Evolutionary conservation across 1,140 invertebrate species (phyloP).

Genomic region (Zaprionus gabonicus): DNA sequence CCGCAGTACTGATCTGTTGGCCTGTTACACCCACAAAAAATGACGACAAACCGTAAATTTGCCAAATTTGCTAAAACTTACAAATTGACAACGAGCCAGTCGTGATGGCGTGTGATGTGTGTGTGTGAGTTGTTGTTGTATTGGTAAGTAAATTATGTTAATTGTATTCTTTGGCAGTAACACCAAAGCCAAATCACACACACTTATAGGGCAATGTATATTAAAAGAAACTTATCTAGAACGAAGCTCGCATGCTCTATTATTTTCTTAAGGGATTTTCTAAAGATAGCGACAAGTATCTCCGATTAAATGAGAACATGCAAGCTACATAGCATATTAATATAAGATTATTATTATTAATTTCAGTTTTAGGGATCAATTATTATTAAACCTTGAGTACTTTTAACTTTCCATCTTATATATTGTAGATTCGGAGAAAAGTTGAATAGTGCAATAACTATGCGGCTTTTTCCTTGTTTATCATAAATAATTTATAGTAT

Average conservation of each 20-base stretch:
- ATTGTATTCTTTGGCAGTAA: conserved; percentile 75
- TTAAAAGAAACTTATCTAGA: not conserved
- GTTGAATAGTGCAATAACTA: no score
- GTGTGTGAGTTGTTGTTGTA: conserved; percentile 42
- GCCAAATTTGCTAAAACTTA: conserved; percentile 74
- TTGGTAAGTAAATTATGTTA: conserved; percentile 79
- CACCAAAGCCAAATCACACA: conserved; percentile 41
- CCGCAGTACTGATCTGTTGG: no score
- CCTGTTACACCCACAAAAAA: conserved; percentile 2
- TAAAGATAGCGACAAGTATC: no score
- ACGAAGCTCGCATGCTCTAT: not conserved
- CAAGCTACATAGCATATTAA: no score
- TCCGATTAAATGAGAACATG: no score
- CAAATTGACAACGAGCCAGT: conserved; percentile 54
- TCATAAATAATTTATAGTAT: not conserved
- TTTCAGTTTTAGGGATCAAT: no score
- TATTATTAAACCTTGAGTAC: no score
- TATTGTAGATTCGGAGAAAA: not conserved
- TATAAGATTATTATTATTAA: not conserved
- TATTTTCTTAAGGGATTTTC: not conserved
- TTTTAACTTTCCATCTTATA: no score
- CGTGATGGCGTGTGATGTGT: conserved; percentile 46
- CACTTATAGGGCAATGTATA: not conserved
- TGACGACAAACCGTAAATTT: conserved; percentile 56
- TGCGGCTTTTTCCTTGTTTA: not conserved